Conservation (phyloP, 2,797 vertebrate species). For the Chelmon rostratus region DNA sequence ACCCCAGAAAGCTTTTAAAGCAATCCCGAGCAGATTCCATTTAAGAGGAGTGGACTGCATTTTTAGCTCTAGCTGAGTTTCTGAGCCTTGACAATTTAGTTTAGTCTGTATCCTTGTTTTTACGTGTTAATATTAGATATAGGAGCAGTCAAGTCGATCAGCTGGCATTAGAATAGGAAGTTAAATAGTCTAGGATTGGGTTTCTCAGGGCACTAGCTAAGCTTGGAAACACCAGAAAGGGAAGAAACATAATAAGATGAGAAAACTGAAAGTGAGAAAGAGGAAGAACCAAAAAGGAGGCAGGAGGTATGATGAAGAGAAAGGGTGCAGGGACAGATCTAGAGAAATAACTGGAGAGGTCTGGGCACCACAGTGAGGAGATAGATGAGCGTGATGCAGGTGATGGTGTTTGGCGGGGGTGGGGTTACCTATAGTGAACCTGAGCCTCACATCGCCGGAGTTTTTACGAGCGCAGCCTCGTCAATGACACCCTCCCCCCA, state of each 20-base stretch:
- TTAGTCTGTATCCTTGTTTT: conserved; percentile 33
- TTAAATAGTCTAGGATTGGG: conserved; percentile 40
- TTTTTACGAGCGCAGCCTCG: conserved; percentile 73
- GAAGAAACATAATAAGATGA: conserved; percentile 52
- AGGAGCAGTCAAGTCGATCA: conserved; percentile 38
- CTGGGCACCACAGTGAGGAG: conserved; percentile 63
- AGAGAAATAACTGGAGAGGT: conserved; percentile 53
- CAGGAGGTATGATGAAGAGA: conserved; percentile 47
- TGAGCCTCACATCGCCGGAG: conserved; percentile 79
- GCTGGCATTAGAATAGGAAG: conserved; percentile 31
- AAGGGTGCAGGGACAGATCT: conserved; percentile 51
- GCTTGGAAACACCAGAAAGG: conserved; percentile 46
- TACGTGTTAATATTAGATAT: conserved; percentile 37
- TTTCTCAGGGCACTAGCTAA: conserved; percentile 44
- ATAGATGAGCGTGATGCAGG: conserved; percentile 68
- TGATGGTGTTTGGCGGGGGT: conserved; percentile 20
- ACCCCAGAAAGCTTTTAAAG: conserved; percentile 70
- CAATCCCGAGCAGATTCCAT: conserved; percentile 54
- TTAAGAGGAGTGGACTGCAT: conserved; percentile 66
- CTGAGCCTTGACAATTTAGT: conserved; percentile 39
- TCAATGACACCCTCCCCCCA: conserved; percentile 72
- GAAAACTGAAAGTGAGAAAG: conserved; percentile 37
- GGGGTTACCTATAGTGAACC: conserved; percentile 84
- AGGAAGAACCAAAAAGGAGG: conserved; percentile 49
- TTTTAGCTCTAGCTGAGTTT: conserved; percentile 45